Base-by-base conservation (phyloP, 2,888 invertebrate genomes). In the Plemyria rubiginata region DNA sequence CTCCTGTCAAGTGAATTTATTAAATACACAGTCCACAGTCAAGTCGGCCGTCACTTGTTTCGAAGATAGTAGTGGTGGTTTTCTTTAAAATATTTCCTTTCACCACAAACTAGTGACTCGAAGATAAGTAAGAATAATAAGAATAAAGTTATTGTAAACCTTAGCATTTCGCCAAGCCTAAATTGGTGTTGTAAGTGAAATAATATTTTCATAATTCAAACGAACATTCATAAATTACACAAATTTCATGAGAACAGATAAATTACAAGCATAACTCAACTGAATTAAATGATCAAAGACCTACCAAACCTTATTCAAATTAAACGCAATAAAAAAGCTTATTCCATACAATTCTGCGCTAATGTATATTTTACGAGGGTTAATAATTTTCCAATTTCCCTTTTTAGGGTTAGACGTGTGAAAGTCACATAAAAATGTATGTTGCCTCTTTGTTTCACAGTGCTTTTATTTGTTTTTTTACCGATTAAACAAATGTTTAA, bases 341-440 rank as follows among this genome's bases (percentile, higher is more conserved):
- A 50, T 41, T 11, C 51, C 60, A 28, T 54, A 51, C 56, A 60
- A 56, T 51, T 65, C 54, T 0, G 46, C 9, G 40, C 65, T 60
- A 60, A 65, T 60, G 52, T 54, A 54, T 50, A 65, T 65, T 65
- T 65, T 60, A 65, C 50, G 65, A 65, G 62, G 59, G 62, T 59
- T 65, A 53, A 62, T 65, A 62, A 55, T 43, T 61, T 54, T 52
- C 61, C 54, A 61, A 61, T 61, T 61, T 55, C 9, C 61, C 57
- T 54, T 54, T 22, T 40, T 43, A 54, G 15, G 36, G 54, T 22
- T 43, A 61, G 54, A 62, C 58, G 62, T 62, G 65, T 55, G 59
- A 62, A 60, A 50, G 43, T 58, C 48, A 36, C 53, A 59, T 62
- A 55, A 65, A 62, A 62, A 58, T 61, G 60, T 56, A 60, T 38